A percentile compares a stretch with the other conserved stretches of the same genome.
Evolutionary conservation across 2,797 vertebrate species (phyloP).

Genomic region (Parauchenoglanis ngamensis): DNA sequence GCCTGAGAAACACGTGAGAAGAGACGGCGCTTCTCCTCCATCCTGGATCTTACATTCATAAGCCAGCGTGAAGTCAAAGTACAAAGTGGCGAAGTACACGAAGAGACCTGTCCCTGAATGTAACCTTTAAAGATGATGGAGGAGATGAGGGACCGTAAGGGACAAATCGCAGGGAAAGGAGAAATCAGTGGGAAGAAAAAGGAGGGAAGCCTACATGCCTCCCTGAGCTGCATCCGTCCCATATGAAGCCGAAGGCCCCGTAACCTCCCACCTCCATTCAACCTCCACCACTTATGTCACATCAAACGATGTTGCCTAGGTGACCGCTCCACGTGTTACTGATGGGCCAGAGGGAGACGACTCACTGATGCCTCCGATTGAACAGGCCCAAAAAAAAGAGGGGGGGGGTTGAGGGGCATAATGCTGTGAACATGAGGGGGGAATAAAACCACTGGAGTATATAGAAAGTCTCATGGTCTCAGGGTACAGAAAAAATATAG

Average conservation of each 20-base stretch:
- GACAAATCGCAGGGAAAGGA: conserved; percentile 39
- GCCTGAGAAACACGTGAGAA: conserved; percentile 11
- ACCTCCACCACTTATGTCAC: conserved; percentile 65
- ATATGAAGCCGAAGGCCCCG: conserved; percentile 62
- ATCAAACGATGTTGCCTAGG: conserved; percentile 72
- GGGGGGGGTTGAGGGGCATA: neutral
- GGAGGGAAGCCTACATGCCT: conserved; percentile 54
- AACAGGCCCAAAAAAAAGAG: conserved; percentile 28
- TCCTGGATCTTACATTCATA: conserved; percentile 30
- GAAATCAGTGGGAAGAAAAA: conserved; percentile 12
- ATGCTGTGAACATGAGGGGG: conserved; percentile 17
- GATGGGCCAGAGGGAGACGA: conserved; percentile 56
- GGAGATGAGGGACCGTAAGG: conserved; percentile 12
- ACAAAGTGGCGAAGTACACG: conserved; percentile 1
- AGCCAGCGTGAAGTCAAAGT: conserved; percentile 26
- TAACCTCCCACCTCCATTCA: conserved; percentile 63
- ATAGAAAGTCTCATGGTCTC: conserved; percentile 42
- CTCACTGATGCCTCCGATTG: conserved; percentile 48
- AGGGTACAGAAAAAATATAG: conserved; percentile 31
- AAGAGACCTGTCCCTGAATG: conserved; percentile 1
- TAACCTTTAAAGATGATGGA: conserved; percentile 6
- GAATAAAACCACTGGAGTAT: conserved; percentile 39
- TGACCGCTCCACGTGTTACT: conserved; percentile 66
- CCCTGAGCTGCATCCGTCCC: conserved; percentile 48
- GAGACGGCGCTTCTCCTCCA: conserved; percentile 7